A percentile compares a stretch with the other conserved stretches of the same genome.
phyloP scores from a whole-genome alignment of 2,797 vertebrate species.

The Novumbra hubbsi region DNA sequence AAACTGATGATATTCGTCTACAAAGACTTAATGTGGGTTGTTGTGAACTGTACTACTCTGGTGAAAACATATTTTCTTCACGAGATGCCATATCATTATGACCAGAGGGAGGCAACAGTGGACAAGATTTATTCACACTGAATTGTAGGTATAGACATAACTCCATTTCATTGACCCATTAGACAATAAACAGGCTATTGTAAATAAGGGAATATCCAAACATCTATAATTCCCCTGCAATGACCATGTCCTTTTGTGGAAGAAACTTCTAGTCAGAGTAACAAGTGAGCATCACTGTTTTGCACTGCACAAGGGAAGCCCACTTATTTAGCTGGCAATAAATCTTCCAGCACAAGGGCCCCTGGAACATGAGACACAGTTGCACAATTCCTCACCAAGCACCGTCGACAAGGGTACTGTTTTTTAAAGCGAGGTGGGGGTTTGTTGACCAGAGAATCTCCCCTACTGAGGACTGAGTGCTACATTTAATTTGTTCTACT shows the following conservation, averaged over 20 bases:
- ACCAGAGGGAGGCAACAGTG: background rate
- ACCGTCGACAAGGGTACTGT: background rate
- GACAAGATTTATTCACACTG: background rate
- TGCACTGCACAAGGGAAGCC: background rate
- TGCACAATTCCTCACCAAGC: background rate
- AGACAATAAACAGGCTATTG: too few relatives aligned
- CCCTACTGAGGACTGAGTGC: background rate
- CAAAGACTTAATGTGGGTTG: background rate
- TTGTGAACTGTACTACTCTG: background rate
- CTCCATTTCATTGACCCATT: too few relatives aligned
- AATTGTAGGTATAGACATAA: background rate
- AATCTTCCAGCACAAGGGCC: background rate
- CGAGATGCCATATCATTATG: background rate
- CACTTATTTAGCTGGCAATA: background rate
- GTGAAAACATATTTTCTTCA: background rate
- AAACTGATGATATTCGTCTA: background rate
- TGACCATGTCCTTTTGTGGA: constrained; percentile 8
- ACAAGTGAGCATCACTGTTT: background rate
- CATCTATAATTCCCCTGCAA: background rate
- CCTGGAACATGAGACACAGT: background rate
- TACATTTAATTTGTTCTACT: background rate
- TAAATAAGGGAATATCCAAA: background rate
- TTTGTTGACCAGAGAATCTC: background rate
- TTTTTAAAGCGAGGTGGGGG: background rate
- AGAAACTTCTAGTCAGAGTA: constrained; percentile 4